Percentiles rank a stretch among this genome's conserved stretches.
These are phyloP conservation scores for Acrobasis repandana DNA, from an alignment of 2,888 invertebrate genomes.

Conservation along the genomic window DNA sequence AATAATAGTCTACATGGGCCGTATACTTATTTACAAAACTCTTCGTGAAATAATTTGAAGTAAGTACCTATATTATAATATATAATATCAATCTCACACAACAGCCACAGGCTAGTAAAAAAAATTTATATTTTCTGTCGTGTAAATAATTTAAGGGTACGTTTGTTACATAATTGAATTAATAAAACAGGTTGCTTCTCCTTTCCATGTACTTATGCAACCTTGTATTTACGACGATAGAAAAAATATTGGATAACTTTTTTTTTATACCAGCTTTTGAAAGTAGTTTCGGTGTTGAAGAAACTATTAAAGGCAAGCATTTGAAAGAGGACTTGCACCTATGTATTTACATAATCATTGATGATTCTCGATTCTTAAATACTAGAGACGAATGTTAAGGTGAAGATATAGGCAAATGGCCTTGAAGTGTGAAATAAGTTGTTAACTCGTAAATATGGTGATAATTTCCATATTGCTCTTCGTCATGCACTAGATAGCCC, in stretches of 20 bases:
- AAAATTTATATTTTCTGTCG: neutral
- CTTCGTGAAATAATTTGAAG: neutral
- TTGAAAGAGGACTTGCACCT: neutral
- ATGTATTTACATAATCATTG: conserved; percentile 1
- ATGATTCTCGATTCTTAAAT: too few species aligned
- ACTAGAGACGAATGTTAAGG: too few species aligned
- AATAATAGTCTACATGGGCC: too few species aligned
- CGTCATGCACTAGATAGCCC: too few species aligned
- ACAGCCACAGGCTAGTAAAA: too few species aligned
- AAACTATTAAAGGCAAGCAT: neutral
- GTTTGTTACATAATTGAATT: conserved; percentile 5
- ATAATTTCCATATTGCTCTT: too few species aligned
- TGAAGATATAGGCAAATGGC: too few species aligned
- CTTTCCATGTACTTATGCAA: conserved; percentile 4
- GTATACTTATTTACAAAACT: too few species aligned
- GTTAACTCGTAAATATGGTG: too few species aligned
- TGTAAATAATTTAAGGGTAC: neutral
- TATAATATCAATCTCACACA: too few species aligned
- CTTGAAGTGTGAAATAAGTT: too few species aligned
- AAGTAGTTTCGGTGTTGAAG: conserved; percentile 5
- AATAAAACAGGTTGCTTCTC: conserved; percentile 10
- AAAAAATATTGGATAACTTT: conserved; percentile 6
- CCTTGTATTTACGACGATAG: neutral
- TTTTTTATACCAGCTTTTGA: conserved; percentile 8
- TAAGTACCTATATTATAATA: too few species aligned